Evolutionary conservation across 2,888 invertebrate species (phyloP), one percentile per base, ranked within the genome.

Genomic region (Anoncus sp.): DNA sequence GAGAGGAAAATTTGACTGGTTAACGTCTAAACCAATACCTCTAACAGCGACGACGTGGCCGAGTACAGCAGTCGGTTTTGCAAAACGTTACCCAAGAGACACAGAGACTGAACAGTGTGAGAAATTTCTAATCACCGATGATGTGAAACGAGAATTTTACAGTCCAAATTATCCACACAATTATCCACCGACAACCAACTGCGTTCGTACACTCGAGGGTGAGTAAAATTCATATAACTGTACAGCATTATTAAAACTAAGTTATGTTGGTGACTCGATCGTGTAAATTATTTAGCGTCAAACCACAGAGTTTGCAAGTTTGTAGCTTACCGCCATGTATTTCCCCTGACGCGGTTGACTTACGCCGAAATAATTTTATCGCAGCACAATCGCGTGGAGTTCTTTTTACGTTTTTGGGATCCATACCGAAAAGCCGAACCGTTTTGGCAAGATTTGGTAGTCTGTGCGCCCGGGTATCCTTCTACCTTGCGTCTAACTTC

Each of bases 171-270:
- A 94, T 91, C 95, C 95, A 10, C 92, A 92, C 65, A 90, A 92
- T 73, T 96, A 96, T 91, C 94, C 95, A 9, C 94, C 94, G 85
- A 92, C 93, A 82, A 94, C 94, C 35, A 94, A 95, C 85, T 96
- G 96, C 89, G 93, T 94, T 73, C 92, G 93, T 76, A 92, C 94
- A 20, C 92, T 96, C 76, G 92, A 93, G 92, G 96, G 96, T 96
- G 90, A 93, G 93, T 90, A n/a, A 0, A 38, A 22, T 35, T 24
- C 66, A 65, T 77, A 35, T 38, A 49, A 2, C 10, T 63, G 24
- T 43, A 9, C 14, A 16, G 12, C 9, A 38, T 24, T 35, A 14
- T 10, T 57, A 5, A 24, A 16, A 45, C 3, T 45, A 45, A 5
- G 31, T 31, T 7, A 31, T 31, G 31, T 5, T 31, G 31, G 31